Evolutionary conservation across 1,140 invertebrate species (phyloP).

Genomic region (Thaumetopoea pityocampa): DNA sequence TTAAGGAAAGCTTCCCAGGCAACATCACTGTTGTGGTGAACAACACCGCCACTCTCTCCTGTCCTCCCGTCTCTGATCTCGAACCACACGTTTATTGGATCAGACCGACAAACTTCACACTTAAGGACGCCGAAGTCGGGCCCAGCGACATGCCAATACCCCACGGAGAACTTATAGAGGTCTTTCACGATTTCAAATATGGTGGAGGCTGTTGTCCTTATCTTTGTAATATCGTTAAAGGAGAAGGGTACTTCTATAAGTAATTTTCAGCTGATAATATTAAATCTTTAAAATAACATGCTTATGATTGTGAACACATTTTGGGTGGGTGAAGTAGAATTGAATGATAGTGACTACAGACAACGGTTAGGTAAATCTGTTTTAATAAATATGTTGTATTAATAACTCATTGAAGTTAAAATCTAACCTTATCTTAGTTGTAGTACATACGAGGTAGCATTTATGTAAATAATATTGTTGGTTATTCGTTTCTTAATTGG

Average conservation of each 20-base stretch:
- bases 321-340: too few relatives aligned
- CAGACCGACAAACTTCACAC: constrained; percentile 63
- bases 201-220: constrained; percentile 37
- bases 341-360: too few relatives aligned
- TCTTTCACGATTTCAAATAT: constrained; percentile 30
- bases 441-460: too few relatives aligned
- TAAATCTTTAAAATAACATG: too few relatives aligned
- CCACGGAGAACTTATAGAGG: constrained; percentile 76
- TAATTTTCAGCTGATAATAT: neutral
- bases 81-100: constrained; percentile 87
- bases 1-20: constrained; percentile 85
- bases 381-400: too few relatives aligned
- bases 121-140: constrained; percentile 60
- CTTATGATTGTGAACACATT: too few relatives aligned
- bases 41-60: constrained; percentile 83
- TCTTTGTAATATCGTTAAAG: too few relatives aligned
- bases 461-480: too few relatives aligned
- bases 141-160: constrained; percentile 74
- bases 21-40: constrained; percentile 86
- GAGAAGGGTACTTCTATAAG: too few relatives aligned
- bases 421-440: too few relatives aligned
- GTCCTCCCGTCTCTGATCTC: constrained; percentile 84
- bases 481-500: neutral
- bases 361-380: too few relatives aligned
- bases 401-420: too few relatives aligned